These are phyloP conservation scores for Chloroclystis v-ata DNA, from an alignment of 2,888 invertebrate genomes.

Conservation along the genomic window DNA sequence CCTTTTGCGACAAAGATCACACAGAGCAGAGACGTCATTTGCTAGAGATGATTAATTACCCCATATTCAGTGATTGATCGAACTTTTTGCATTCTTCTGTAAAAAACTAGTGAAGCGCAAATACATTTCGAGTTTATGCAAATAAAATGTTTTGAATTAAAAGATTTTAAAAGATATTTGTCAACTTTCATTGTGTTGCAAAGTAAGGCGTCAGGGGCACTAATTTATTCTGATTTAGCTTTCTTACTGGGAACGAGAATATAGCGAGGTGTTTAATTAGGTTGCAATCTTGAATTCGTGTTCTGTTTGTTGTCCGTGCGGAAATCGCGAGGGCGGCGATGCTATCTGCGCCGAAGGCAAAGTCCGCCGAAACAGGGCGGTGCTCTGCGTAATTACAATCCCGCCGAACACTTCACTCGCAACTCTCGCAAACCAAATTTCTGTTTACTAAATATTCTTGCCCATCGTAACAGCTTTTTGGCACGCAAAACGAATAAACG, in stretches of 20 bases:
- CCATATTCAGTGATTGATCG: conserved; percentile 61
- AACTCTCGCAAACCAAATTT: conserved; percentile 49
- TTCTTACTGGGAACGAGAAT: conserved; percentile 29
- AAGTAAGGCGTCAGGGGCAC: conserved; percentile 48
- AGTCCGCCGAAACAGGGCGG: conserved; percentile 59
- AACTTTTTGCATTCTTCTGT: conserved; percentile 44
- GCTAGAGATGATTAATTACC: conserved; percentile 69
- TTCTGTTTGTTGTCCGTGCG: conserved; percentile 35
- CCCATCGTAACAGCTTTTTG: conserved; percentile 61
- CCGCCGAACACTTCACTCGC: conserved; percentile 51
- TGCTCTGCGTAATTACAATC: conserved; percentile 59
- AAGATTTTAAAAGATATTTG: conserved; percentile 66
- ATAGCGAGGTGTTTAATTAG: conserved; percentile 54
- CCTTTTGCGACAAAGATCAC: conserved; percentile 41
- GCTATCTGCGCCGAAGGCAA: conserved; percentile 52
- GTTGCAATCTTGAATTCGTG: conserved; percentile 54
- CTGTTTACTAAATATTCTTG: conserved; percentile 63
- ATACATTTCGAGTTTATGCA: conserved; percentile 42
- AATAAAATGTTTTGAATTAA: conserved; percentile 42
- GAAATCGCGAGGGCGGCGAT: conserved; percentile 51
- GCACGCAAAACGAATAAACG: conserved; percentile 57
- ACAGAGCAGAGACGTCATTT: conserved; percentile 29
- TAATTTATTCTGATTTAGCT: conserved; percentile 40
- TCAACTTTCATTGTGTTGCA: conserved; percentile 53
- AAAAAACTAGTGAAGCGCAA: conserved; percentile 27